Evolutionary conservation across 2,113 vertebrate genomes (phyloP).

Genomic region (Nycticorax nycticorax): DNA sequence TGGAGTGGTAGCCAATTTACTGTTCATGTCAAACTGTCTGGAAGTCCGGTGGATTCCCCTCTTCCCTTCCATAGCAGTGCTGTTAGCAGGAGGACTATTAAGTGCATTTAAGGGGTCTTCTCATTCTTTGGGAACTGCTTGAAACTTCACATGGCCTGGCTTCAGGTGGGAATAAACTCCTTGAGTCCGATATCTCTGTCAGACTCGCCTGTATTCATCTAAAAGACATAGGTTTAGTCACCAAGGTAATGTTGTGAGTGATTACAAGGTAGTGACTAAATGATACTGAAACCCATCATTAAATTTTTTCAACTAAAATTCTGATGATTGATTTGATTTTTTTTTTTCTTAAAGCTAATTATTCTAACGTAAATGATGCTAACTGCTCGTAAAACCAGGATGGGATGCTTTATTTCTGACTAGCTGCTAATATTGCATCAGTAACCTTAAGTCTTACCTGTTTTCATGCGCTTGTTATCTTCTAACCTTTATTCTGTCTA

Average conservation of each 20-base stretch:
- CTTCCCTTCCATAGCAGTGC: rapidly evolving
- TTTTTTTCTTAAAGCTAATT: background rate
- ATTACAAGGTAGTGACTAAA: background rate
- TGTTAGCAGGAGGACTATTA: background rate
- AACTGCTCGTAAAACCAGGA: background rate
- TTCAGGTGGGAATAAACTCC: background rate
- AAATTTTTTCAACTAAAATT: background rate
- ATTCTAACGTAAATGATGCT: background rate
- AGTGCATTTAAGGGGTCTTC: background rate
- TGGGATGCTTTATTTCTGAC: background rate
- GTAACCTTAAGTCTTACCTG: background rate
- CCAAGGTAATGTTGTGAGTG: background rate
- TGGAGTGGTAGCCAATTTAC: background rate
- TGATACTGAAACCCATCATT: background rate
- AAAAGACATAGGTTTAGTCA: background rate
- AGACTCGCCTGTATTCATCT: background rate
- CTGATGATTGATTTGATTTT: background rate
- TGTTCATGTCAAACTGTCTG: background rate
- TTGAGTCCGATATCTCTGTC: background rate
- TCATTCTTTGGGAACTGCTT: background rate
- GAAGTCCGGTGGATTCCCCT: background rate
- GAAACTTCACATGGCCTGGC: background rate
- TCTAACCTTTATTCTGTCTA: background rate
- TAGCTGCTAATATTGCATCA: background rate
- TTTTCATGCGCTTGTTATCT: background rate